Evolutionary conservation across 2,113 vertebrate species (phyloP), one percentile per base, ranked within the genome.

Genomic region (Bostrychus sinensis): DNA sequence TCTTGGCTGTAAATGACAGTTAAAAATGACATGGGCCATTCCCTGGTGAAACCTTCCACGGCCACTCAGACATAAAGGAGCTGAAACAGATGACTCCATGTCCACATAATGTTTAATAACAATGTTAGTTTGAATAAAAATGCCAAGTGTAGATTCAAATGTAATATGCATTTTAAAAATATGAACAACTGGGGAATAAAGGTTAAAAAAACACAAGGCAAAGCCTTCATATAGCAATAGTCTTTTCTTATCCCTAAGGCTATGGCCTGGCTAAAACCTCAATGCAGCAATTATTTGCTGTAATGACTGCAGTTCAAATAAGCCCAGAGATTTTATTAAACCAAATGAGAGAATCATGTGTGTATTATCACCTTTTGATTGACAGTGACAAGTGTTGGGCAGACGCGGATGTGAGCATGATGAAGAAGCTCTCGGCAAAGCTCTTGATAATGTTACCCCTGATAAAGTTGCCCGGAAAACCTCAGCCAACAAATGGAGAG

Each of bases 281-380:
- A 78, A 90, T 91, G 93, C 93, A 86, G 95, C 96, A 98, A 97
- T 98, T 97, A 98, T 92, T 93, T 88, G 94, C 93, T 94, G 94
- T 96, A 97, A 97, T 95, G 94, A 96, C 93, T 95, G 94, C 95
- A 89, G 93, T 95, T 94, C 92, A 95, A 96, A 98, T 97, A 96
- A 96, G 95, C 94, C 94, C 90, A 88, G 95, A 96, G 95, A 97
- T 97, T 98, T 98, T 96, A 98, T 97, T 98, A 98, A 97, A 97
- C 95, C 95, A 97, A 98, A 98, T 97, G 96, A 98, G 96, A 95
- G 95, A 96, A 95, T 95, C 94, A 95, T 94, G 92, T 93, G 94
- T 94, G 94, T 95, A 94, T 98, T 97, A 98, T 97, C 95, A 93
- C 93, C 89, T 91, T 88, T 93, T 98, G 96, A 98, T 96, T 97